Percentiles rank a stretch among this genome's conserved stretches.
Conservation (phyloP, 2,113 vertebrate species). For the Calidris pugnax region DNA sequence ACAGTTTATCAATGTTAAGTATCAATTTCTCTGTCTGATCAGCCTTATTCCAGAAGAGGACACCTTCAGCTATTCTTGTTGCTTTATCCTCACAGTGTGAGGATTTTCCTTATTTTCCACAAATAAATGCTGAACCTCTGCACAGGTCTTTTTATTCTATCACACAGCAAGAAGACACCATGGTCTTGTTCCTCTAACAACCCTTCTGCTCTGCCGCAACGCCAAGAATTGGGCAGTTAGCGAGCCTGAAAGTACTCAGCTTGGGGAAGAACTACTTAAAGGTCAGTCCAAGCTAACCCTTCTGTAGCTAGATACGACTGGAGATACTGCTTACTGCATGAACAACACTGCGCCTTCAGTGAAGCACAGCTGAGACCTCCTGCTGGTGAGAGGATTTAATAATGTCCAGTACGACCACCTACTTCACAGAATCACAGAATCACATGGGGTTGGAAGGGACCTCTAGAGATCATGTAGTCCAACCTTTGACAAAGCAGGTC, state of each 20-base stretch:
- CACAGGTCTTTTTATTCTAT: background rate
- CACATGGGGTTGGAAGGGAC: no score
- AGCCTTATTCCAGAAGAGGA: background rate
- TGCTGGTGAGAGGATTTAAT: no score
- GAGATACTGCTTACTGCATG: fast-evolving
- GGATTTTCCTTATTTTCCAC: background rate
- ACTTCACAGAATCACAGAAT: no score
- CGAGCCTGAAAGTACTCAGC: background rate
- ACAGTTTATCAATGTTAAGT: background rate
- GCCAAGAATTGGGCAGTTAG: no score
- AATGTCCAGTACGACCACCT: fast-evolving
- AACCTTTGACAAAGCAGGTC: no score
- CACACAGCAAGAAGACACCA: background rate
- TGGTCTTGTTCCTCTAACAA: background rate
- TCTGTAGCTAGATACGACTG: fast-evolving
- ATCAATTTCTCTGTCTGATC: background rate
- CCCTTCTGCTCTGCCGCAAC: background rate
- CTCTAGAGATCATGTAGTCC: no score
- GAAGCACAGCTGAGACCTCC: fast-evolving
- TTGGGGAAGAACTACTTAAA: background rate
- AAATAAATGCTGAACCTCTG: background rate
- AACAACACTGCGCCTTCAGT: fast-evolving
- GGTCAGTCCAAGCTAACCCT: background rate
- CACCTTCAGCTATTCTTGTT: background rate
- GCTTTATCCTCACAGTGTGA: background rate